Percentiles rank a stretch among this genome's conserved stretches.
Evolutionary conservation across 2,113 vertebrate genomes (phyloP).

Genomic region (Laticauda colubrina): DNA sequence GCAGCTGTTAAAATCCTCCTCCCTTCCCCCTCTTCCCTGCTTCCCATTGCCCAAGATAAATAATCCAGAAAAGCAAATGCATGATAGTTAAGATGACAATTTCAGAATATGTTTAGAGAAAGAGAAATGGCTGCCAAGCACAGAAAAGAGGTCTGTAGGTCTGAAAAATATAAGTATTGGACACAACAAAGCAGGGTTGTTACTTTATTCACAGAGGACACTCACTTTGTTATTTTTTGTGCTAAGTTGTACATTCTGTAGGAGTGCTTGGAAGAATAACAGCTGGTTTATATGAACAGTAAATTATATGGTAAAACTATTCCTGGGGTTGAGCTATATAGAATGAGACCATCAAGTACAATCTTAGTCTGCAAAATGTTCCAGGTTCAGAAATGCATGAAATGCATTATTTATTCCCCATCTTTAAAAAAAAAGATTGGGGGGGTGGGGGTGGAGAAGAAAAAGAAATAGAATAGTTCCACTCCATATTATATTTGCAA

Average conservation of each 20-base stretch:
- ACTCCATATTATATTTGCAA: background rate
- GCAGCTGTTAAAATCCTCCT: background rate
- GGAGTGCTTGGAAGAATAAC: background rate
- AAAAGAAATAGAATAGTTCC: background rate
- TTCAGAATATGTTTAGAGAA: background rate
- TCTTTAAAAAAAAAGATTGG: background rate
- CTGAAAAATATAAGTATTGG: background rate
- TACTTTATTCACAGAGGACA: background rate
- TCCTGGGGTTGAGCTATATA: background rate
- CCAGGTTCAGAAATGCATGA: background rate
- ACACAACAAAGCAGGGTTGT: background rate
- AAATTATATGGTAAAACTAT: background rate
- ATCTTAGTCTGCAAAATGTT: background rate
- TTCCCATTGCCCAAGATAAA: conserved; percentile 6
- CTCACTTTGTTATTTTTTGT: background rate
- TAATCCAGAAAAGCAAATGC: conserved; percentile 3
- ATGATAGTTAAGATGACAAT: background rate
- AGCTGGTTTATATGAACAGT: background rate
- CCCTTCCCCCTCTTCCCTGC: background rate
- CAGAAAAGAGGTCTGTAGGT: background rate
- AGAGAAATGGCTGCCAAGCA: background rate
- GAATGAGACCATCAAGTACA: background rate
- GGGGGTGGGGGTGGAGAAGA: background rate
- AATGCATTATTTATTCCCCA: background rate
- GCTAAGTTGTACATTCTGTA: background rate